Evolutionary conservation across 2,113 vertebrate genomes (phyloP), one percentile per base, ranked within the genome.

Genomic region (Chrysemys picta): DNA sequence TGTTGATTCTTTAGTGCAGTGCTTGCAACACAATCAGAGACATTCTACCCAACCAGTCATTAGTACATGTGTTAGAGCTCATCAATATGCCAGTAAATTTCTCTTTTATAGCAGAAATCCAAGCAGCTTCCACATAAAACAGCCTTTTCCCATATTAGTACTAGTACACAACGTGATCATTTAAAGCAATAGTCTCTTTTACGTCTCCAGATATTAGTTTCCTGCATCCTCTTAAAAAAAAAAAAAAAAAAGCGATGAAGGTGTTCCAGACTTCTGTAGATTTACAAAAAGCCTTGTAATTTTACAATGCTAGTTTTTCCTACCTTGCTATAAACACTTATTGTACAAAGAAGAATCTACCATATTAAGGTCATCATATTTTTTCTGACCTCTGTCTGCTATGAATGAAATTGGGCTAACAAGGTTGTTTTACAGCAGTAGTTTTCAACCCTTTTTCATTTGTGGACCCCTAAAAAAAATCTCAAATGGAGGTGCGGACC

Each of bases 51-150:
- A 47, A 78, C 75, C 65, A 47, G 12, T 78, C 11, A 78, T 14
- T 29, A 45, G 16, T 78, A 42, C 25, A 47, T 8, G 25, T 45
- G 80, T 92, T 92, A 90, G 94, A 88, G 89, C 50, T 38, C 49
- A 53, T 65, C 21, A 6, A 52, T 50, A 80, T 87, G 31, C 62
- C 62, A 97, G 96, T 87, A 84, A 13, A 6, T 79, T 35, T 65
- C 86, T 96, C 85, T 97, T 96, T 89, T 38, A 75, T 38, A 3
- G 72, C 81, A 85, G 72, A 93, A 95, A 95, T 50, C 95, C 84
- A 38, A 52, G 10, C 85, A 89, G 56, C 85, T 92, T 91, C 86
- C 83, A 91, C 87, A 53, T 96, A 86, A 92, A 31, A 50, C 56
- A 42, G 56, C 75, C 35, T 75, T 96, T 65, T 75, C 56, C 81